These are phyloP conservation scores for Aythya baeri DNA, from an alignment of 2,113 vertebrate genomes.

Conservation along the genomic window DNA sequence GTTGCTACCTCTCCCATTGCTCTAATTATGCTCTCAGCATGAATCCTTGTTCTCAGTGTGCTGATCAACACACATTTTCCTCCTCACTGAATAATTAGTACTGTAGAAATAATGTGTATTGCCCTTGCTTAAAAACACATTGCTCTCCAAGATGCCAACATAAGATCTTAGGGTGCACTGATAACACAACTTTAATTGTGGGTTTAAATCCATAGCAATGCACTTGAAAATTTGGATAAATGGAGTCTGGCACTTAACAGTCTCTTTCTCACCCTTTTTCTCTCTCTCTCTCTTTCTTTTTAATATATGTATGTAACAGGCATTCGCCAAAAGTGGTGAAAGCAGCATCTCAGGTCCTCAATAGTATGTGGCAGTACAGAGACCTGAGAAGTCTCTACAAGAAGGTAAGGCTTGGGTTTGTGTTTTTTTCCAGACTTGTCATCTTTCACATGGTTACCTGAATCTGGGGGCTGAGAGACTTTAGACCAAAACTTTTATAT, in stretches of 20 bases:
- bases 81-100: not conserved
- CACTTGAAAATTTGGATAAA: not conserved
- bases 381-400: constrained; percentile 99
- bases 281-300: constrained; percentile 64
- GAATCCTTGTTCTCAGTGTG: not conserved
- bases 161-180: not conserved
- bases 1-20: not conserved
- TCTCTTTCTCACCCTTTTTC: constrained; percentile 26
- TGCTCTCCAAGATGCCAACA: not conserved
- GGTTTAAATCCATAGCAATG: not conserved
- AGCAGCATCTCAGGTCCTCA: constrained; percentile 99
- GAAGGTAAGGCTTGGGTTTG: constrained; percentile 85
- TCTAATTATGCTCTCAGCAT: not conserved
- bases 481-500: not conserved
- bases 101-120: not conserved
- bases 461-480: not conserved
- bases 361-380: constrained; percentile 99
- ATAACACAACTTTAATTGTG: not conserved
- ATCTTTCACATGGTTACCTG: not conserved
- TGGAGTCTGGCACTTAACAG: not conserved
- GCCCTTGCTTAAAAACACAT: not conserved
- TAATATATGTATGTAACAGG: constrained; percentile 73
- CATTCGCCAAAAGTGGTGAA: constrained; percentile 99
- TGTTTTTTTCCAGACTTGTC: constrained; percentile 6
- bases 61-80: not conserved